These are phyloP conservation scores for Hybognathus amarus DNA, from an alignment of 2,797 vertebrate genomes.

Conservation along the genomic window DNA sequence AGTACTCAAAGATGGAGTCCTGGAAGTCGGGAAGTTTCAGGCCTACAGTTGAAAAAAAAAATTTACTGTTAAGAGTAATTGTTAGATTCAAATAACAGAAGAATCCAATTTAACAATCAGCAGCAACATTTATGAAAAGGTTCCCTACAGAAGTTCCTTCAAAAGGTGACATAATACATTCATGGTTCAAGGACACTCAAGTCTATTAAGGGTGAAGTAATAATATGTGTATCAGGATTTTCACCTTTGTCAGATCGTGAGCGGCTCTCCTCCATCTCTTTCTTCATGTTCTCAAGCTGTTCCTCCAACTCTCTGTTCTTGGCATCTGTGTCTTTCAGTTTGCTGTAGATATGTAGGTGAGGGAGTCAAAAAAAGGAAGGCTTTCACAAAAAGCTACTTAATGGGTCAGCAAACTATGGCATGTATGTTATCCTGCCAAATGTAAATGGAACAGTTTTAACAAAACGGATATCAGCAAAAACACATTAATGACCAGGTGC, in stretches of 20 bases:
- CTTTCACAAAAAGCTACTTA: not conserved
- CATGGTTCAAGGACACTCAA: not conserved
- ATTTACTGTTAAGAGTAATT: not conserved
- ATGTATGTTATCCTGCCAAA: not conserved
- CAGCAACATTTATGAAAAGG: not conserved
- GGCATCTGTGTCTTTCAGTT: constrained; percentile 89
- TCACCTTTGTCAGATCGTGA: constrained; percentile 84
- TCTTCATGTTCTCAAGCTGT: constrained; percentile 89
- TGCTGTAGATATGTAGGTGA: constrained; percentile 77
- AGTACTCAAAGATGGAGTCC: constrained; percentile 97
- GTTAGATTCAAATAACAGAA: not conserved
- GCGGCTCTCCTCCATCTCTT: constrained; percentile 89
- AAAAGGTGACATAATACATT: not conserved
- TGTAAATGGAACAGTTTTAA: not conserved
- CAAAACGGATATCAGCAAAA: too few relatives aligned
- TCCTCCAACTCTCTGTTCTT: constrained; percentile 84
- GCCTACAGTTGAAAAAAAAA: constrained; percentile 68
- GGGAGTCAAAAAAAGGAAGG: not conserved
- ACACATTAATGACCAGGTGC: too few relatives aligned
- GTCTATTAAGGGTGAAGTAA: not conserved
- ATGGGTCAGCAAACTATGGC: not conserved
- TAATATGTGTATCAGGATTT: not conserved
- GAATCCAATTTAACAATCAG: not conserved
- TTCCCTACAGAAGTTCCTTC: not conserved
- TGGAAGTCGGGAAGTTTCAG: constrained; percentile 95